These are phyloP conservation scores for Ceratina australensis DNA, from an alignment of 1,140 invertebrate genomes.

Conservation along the genomic window DNA sequence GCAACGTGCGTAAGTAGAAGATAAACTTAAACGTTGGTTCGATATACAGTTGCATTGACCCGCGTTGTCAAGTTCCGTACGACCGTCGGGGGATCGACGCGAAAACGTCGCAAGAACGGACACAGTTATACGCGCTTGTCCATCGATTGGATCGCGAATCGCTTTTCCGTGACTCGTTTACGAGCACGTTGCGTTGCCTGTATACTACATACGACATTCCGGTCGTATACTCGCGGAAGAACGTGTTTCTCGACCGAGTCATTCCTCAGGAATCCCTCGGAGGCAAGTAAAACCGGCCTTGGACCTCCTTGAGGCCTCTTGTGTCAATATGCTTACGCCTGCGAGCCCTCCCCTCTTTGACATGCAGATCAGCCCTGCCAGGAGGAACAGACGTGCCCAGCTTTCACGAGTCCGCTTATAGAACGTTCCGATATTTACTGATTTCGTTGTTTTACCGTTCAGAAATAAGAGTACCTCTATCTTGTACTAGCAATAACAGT, in stretches of 20 bases:
- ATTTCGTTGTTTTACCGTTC: not conserved
- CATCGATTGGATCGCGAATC: not conserved
- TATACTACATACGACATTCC: conserved; percentile 39
- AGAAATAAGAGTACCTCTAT: no score
- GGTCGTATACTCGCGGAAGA: conserved; percentile 41
- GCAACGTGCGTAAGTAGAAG: not conserved
- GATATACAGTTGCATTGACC: conserved; percentile 49
- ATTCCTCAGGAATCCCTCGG: conserved; percentile 49
- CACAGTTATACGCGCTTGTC: conserved; percentile 35
- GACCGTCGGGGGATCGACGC: conserved; percentile 17
- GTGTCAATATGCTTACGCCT: conserved; percentile 49
- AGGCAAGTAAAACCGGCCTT: conserved; percentile 49
- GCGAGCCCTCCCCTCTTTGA: conserved; percentile 37
- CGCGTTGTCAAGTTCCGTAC: not conserved
- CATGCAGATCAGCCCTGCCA: conserved; percentile 45
- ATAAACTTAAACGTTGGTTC: conserved; percentile 3
- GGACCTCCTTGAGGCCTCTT: conserved; percentile 46
- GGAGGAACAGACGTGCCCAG: conserved; percentile 35
- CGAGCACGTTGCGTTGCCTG: conserved; percentile 33
- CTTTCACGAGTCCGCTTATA: conserved; percentile 19
- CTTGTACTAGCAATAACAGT: no score
- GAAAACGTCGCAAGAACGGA: conserved; percentile 42
- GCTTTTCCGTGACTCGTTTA: conserved; percentile 49
- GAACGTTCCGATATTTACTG: not conserved
- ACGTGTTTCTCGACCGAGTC: conserved; percentile 44